Evolutionary conservation across 2,113 vertebrate genomes (phyloP).

Genomic region (Tichodroma muraria): DNA sequence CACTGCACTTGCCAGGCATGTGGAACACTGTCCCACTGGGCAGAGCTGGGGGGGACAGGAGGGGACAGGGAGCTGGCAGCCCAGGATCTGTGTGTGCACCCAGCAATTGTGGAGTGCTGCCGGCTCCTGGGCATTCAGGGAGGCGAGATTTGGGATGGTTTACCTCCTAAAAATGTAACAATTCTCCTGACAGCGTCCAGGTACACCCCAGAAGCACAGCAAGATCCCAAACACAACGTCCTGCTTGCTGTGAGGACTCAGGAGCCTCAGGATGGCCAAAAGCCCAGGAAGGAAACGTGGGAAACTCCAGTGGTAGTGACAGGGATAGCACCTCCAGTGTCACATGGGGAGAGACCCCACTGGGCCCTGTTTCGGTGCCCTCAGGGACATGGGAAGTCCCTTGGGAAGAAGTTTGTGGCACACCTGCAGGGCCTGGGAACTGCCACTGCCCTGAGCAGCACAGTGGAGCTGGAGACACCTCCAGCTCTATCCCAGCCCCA

Average conservation of each 20-base stretch:
- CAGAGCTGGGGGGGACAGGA: neutral
- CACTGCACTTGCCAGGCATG: neutral
- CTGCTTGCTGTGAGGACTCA: neutral
- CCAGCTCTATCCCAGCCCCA: neutral
- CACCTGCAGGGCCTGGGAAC: neutral
- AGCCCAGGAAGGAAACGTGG: neutral
- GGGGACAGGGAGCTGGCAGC: neutral
- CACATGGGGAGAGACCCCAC: neutral
- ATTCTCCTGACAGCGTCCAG: neutral
- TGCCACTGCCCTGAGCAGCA: neutral
- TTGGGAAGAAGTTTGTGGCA: neutral
- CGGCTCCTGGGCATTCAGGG: rapidly evolving
- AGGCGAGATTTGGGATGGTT: neutral
- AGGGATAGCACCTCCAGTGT: neutral
- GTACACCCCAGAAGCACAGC: neutral
- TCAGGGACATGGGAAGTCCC: neutral
- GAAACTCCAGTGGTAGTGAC: neutral
- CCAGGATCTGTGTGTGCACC: neutral
- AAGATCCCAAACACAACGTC: rapidly evolving
- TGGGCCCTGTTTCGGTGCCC: neutral
- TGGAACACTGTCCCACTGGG: neutral
- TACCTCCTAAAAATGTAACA: neutral
- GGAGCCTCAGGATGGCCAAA: neutral
- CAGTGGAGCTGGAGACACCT: neutral
- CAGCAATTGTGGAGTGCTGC: rapidly evolving